A percentile compares a stretch with the other conserved stretches of the same genome.
Evolutionary conservation across 2,888 invertebrate genomes (phyloP).

Genomic region (Lordiphosa andalusiaca): DNA sequence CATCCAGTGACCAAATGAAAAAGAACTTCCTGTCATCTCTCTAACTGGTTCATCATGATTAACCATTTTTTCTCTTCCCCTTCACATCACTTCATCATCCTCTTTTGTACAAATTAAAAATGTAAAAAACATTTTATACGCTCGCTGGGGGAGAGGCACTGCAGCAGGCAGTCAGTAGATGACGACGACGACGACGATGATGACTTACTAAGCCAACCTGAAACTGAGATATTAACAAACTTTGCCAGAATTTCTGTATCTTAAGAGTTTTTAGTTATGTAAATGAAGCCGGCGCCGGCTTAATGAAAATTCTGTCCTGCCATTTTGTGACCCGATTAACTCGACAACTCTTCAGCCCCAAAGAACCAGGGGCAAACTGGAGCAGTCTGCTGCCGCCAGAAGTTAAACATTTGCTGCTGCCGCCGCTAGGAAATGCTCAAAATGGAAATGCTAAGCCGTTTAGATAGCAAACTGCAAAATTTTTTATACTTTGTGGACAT

Average conservation of each 20-base stretch:
- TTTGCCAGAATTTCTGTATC: no score
- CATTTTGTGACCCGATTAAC: constrained; percentile 68
- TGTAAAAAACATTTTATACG: constrained; percentile 18
- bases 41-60: constrained; percentile 72
- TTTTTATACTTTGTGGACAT: constrained; percentile 30
- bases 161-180: neutral
- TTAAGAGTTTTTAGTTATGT: neutral
- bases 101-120: constrained; percentile 20
- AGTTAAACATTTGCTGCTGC: constrained; percentile 8
- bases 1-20: neutral
- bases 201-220: neutral
- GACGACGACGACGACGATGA: neutral
- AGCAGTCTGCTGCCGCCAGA: neutral
- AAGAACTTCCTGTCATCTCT: constrained; percentile 33
- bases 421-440: constrained; percentile 6
- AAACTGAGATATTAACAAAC: no score
- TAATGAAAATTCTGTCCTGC: constrained; percentile 39
- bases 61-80: constrained; percentile 37
- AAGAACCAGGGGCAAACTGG: neutral
- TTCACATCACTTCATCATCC: neutral
- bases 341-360: constrained; percentile 26
- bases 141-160: neutral
- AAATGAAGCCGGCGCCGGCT: constrained; percentile 29
- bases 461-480: constrained; percentile 38
- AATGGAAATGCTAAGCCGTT: constrained; percentile 56